Conservation (phyloP, 2,888 invertebrate species). For the Hyppa rectilinea region DNA sequence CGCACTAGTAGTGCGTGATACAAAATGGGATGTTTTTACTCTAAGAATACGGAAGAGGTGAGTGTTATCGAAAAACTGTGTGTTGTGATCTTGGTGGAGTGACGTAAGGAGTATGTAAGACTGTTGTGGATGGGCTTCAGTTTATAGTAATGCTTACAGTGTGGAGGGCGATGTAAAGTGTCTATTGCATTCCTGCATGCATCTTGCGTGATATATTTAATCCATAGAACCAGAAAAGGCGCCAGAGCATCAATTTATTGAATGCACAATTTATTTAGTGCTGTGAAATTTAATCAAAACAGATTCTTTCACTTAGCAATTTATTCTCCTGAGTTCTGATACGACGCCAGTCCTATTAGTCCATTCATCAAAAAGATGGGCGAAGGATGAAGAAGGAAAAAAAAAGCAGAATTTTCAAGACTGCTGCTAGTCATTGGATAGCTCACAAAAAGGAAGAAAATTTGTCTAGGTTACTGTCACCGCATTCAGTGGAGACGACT, state of each 20-base stretch:
- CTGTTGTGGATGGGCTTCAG: background rate
- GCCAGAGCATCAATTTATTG: background rate
- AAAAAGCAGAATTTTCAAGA: no score
- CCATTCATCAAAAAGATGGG: background rate
- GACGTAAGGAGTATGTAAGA: slow-evolving; percentile 20
- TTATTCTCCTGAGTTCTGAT: background rate
- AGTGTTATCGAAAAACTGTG: slow-evolving; percentile 56
- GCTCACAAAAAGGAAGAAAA: no score
- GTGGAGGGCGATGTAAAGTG: no score
- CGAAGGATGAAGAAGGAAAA: background rate
- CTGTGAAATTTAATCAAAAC: background rate
- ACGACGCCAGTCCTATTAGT: background rate
- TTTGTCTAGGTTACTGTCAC: no score
- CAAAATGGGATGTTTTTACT: slow-evolving; percentile 86
- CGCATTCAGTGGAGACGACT: no score
- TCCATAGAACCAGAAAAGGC: background rate
- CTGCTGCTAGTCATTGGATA: no score
- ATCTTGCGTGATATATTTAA: background rate
- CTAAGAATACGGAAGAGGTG: slow-evolving; percentile 78
- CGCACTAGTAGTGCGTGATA: slow-evolving; percentile 63
- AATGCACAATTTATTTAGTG: background rate
- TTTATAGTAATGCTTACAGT: no score
- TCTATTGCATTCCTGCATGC: background rate
- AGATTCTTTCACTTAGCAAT: background rate
- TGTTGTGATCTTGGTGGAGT: slow-evolving; percentile 1